phyloP scores from a whole-genome alignment of 30 jellyfish, hydroid and myxozoan species.

The Chrysaora quinquecirrha region DNA sequence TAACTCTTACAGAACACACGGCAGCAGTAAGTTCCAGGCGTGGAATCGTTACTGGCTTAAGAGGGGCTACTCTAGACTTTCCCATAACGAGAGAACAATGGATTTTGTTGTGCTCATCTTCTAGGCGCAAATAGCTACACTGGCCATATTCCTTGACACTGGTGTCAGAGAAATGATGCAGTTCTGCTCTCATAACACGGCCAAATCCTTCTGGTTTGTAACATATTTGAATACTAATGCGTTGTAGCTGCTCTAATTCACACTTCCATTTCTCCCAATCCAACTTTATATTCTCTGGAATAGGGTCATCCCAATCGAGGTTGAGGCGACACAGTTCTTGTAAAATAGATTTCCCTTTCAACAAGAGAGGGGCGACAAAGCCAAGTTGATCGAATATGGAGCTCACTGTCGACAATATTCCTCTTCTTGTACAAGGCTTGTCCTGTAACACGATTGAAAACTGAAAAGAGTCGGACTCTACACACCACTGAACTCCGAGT shows the following conservation, averaged over 20 bases:
- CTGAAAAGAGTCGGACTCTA: slow-evolving; percentile 47
- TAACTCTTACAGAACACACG: slow-evolving; percentile 26
- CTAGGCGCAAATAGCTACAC: slow-evolving; percentile 30
- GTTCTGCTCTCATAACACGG: not conserved
- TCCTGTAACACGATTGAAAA: slow-evolving; percentile 28
- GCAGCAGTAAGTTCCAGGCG: slow-evolving; percentile 63
- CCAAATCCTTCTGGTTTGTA: slow-evolving; percentile 30
- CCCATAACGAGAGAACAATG: slow-evolving; percentile 10
- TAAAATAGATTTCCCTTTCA: slow-evolving; percentile 23
- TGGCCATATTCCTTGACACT: slow-evolving; percentile 20
- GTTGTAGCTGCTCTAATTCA: slow-evolving; percentile 23
- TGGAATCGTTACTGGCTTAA: slow-evolving; percentile 47
- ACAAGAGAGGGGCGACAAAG: slow-evolving; percentile 28
- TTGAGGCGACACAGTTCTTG: slow-evolving; percentile 36
- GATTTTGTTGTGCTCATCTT: not conserved
- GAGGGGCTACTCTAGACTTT: slow-evolving; percentile 42
- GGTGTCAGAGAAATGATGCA: slow-evolving; percentile 30
- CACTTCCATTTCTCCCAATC: slow-evolving; percentile 33
- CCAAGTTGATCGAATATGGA: slow-evolving; percentile 52
- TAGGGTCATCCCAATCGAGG: slow-evolving; percentile 55
- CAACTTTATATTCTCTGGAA: slow-evolving; percentile 1
- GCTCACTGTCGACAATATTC: slow-evolving; percentile 37
- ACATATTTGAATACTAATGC: slow-evolving; percentile 3
- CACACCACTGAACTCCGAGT: slow-evolving; percentile 52
- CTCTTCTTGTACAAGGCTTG: slow-evolving; percentile 36